A percentile compares a stretch with the other conserved stretches of the same genome.
Evolutionary conservation across 35 echinoderm and acorn worm species (phyloP).

Genomic region (Ophioderma brevispina): DNA sequence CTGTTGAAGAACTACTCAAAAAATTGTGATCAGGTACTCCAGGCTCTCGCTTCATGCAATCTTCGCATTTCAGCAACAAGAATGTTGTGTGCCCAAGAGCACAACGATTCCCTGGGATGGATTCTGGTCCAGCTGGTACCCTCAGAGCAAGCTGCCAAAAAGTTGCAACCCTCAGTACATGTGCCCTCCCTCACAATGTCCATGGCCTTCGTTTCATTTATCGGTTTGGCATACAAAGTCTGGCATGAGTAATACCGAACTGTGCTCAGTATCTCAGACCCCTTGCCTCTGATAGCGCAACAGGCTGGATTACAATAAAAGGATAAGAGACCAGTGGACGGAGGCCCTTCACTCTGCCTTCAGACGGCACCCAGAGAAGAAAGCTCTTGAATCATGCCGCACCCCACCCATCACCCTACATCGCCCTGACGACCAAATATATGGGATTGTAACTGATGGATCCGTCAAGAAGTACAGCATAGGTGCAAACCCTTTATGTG

Average conservation of each 20-base stretch:
- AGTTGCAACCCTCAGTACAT: no score
- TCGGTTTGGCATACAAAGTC: slow-evolving; percentile 78
- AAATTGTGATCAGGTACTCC: slow-evolving; percentile 30
- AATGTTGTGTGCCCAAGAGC: slow-evolving; percentile 7
- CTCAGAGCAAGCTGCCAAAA: no score
- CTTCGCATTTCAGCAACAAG: no score
- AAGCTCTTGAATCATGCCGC: background rate
- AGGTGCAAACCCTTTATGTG: no score
- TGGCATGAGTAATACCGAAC: slow-evolving; percentile 50
- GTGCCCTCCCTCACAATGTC: no score
- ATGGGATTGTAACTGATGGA: slow-evolving; percentile 50
- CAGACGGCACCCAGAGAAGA: background rate
- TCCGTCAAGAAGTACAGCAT: slow-evolving; percentile 30
- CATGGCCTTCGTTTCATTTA: slow-evolving; percentile 60
- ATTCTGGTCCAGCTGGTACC: slow-evolving; percentile 60
- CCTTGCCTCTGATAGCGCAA: slow-evolving; percentile 28
- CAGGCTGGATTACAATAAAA: slow-evolving; percentile 32
- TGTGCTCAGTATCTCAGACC: no score
- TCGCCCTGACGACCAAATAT: slow-evolving; percentile 39
- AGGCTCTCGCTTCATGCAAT: slow-evolving; percentile 7
- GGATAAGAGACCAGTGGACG: slow-evolving; percentile 37
- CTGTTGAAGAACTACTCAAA: slow-evolving; percentile 11
- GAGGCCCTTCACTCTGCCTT: slow-evolving; percentile 44
- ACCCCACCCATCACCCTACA: slow-evolving; percentile 45
- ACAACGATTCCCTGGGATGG: slow-evolving; percentile 44